Base-by-base conservation (phyloP, 2,113 vertebrate species). In the Nansenia antarctica region DNA sequence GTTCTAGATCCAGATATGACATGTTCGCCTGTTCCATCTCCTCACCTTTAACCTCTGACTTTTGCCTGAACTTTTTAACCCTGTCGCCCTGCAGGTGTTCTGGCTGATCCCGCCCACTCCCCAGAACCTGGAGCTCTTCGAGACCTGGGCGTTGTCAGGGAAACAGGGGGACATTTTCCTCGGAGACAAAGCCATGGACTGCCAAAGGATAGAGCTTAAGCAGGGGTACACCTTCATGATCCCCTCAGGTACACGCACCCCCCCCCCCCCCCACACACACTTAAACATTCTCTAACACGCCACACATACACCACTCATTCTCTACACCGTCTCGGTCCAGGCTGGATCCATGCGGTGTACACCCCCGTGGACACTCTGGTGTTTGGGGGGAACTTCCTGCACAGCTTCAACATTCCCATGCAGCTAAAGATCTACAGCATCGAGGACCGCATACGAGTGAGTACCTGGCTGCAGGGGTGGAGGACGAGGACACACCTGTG, bases 341-440 rank as follows among this genome's bases (percentile, higher is more conserved):
- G 97, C 34, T 99, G 98, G 98, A 99, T 99, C 82, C 98, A 99
- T 84, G 98, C 98, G 18, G 98, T 99, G 42, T 99, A 98, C 87
- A 99, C 98, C 24, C 98, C 98, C 71, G 95, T 94, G 86, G 98
- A 99, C 84, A 98, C 98, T 0, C 86, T 99, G 75, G 98, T 99
- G 35, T 99, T 99, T 55, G 98, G 98, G 45, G 98, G 97, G 39
- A 99, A 99, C 77, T 99, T 99, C 86, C 92, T 99, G 63, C 97
- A 99, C 90, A 98, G 97, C 77, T 99, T 99, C 86, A 99, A 99
- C 86, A 99, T 99, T 88, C 98, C 98, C 59, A 99, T 97, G 97
- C 97, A 99, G 80, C 94, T 99, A 45, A 95, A 95, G 60, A 98
- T 99, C 85, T 97, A 98, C 86, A 98, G 91, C 85, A 97, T 98